phyloP scores from a whole-genome alignment of 1,140 invertebrate species.

The Cotesia chilonis region DNA sequence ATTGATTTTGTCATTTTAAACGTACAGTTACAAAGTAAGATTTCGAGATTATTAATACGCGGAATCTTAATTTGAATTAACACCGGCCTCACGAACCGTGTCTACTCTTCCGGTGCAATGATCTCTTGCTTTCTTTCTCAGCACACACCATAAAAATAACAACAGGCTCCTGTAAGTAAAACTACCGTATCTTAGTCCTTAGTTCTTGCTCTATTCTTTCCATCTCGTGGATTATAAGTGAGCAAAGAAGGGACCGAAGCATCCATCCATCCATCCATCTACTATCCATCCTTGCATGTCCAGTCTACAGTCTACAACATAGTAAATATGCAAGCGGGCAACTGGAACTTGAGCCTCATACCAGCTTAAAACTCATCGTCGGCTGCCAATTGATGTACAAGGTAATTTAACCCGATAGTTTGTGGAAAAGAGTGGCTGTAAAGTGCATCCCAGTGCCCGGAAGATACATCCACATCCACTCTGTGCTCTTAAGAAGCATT shows the following conservation, averaged over 20 bases:
- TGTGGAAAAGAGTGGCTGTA: constrained; percentile 1
- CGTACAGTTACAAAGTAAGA: background rate
- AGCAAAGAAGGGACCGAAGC: too few species aligned
- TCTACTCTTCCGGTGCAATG: constrained; percentile 63
- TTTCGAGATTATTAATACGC: background rate
- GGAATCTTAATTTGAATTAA: constrained; percentile 57
- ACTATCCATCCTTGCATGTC: too few species aligned
- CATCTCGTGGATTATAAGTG: too few species aligned
- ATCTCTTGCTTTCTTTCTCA: constrained; percentile 40
- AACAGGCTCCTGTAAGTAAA: too few species aligned
- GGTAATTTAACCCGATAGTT: constrained; percentile 24
- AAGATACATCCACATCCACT: background rate
- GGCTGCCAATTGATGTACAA: constrained; percentile 16
- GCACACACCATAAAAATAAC: too few species aligned
- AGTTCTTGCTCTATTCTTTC: too few species aligned
- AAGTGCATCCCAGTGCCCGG: constrained; percentile 13
- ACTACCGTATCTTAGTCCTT: too few species aligned
- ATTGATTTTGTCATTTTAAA: too few species aligned
- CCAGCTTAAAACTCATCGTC: constrained; percentile 2
- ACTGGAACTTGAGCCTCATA: too few species aligned
- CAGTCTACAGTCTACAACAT: too few species aligned
- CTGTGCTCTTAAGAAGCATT: background rate
- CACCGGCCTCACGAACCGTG: constrained; percentile 56
- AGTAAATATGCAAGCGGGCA: too few species aligned
- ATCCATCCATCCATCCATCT: too few species aligned